These are phyloP conservation scores for Caenorhabditis tropicalis DNA, from an alignment of 1,140 invertebrate genomes.

Conservation along the genomic window DNA sequence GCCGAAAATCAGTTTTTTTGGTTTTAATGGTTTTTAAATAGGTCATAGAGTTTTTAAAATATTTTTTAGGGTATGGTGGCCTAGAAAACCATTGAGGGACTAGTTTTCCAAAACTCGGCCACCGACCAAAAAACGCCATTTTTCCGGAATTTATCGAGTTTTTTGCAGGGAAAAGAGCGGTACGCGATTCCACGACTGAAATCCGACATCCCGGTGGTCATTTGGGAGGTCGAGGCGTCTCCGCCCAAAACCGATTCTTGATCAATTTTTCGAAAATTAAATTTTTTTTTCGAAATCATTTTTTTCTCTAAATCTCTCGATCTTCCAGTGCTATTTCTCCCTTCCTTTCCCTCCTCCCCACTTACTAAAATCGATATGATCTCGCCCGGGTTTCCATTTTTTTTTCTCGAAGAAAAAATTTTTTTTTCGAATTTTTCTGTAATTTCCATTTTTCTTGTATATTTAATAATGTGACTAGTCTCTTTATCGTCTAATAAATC, in stretches of 20 bases:
- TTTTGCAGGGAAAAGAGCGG: slow-evolving; percentile 23
- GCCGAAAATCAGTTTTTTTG: too few species aligned
- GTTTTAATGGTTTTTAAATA: too few species aligned
- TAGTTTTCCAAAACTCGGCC: too few species aligned
- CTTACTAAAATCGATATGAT: background rate
- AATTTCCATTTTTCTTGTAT: background rate
- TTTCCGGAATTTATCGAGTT: too few species aligned
- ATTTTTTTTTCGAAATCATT: background rate
- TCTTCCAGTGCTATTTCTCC: background rate
- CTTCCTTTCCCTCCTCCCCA: background rate
- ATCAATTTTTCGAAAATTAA: background rate
- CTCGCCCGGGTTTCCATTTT: background rate
- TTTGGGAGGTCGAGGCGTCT: background rate
- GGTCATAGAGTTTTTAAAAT: too few species aligned
- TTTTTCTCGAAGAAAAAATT: background rate
- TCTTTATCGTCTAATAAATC: too few species aligned
- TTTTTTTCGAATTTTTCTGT: background rate
- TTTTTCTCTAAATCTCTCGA: background rate
- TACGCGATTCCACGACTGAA: slow-evolving; percentile 26
- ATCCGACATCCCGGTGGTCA: slow-evolving; percentile 14
- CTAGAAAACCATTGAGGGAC: too few species aligned
- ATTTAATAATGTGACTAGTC: too few species aligned
- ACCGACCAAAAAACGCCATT: too few species aligned
- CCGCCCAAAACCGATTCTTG: background rate
- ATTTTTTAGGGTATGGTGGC: too few species aligned